Evolutionary conservation across 1,140 invertebrate genomes (phyloP), one percentile per base, ranked within the genome.

Genomic region (Drosophila leontia): DNA sequence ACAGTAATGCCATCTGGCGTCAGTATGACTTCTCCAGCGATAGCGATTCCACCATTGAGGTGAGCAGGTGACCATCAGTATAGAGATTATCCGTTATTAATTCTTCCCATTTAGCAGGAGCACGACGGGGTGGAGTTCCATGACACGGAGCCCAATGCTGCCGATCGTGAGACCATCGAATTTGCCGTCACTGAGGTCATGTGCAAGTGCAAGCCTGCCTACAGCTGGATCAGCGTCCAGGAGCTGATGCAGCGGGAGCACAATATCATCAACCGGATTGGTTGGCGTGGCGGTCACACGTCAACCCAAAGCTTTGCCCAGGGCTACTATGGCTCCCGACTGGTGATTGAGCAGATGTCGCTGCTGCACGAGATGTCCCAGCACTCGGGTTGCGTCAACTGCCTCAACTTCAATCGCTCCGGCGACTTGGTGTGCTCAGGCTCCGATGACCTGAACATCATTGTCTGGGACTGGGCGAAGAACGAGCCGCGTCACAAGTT

Each of bases 371-470:
- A 96, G 91, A 93, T 99, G 82, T 95, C 96, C 37, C 95, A 95
- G 74, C 98, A 99, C 93, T 93, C 94, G 83, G 98, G 98, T 45
- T 99, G 98, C 94, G 98, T 99, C 11, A 99, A 99, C 94, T 96
- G 97, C 48, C 94, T 99, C 42, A 96, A 97, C 93, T 99, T 99
- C 93, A 98, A 98, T 93, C 94, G 95, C 55, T 93, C 95, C 91
- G 95, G 95, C 82, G 82, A 92, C 42, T 13, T 92, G 12, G 47
- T 92, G 7, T 91, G 90, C 45, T 98, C 97, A 92, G 97, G 97
- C 6, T 99, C 98, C 1, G 98, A 99, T 94, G 98, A 99, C 94
- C 94, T 96, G 11, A 94, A 95, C 47, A 95, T 98, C 34, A 94
- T 97, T 34, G 93, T 99, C 23, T 99, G 98, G 98, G 96, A 99